Evolutionary conservation across 2,797 vertebrate genomes (phyloP), one percentile per base, ranked within the genome.

Genomic region (Clarias platycephalus): DNA sequence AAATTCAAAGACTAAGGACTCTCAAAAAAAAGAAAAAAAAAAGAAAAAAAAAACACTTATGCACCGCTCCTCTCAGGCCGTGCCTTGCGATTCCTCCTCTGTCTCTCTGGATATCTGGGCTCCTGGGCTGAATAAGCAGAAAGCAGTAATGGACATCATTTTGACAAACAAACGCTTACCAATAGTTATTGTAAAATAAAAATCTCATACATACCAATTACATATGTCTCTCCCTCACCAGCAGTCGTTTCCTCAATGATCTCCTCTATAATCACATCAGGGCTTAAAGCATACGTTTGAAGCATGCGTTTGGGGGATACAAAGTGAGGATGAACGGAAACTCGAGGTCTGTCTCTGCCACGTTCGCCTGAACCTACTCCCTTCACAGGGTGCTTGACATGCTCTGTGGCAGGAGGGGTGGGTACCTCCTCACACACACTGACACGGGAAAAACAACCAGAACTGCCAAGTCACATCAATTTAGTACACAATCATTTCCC

Each of bases 261-360:
- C 37, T 87, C 87, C n/a, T 89, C 87, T 49, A 87, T 85, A 58
- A 89, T 81, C 13, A 86, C 71, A 62, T 81, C 83, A 72, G 86
- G 87, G 22, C 74, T 85, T 63, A 3, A 1, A 26, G 34, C 4
- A 26, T 1, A 49, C 12, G 9, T 49, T 12, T 49, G 44, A 49
- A 13, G 49, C 62, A 20, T 55, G 15, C n/a, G 37, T 81, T 67
- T 81, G 15, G 13, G 57, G 7, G 57, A 34, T 28, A 37, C 24
- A 20, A 15, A 40, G 53, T 4, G 20, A 53, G 57, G 62, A 63
- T 63, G 55, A 5, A 31, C 31, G 3, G 60, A 53, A 2, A 24
- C 9, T 70, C 3, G 64, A 62, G 71, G 71, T 28, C 10, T 28
- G 49, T 40, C 37, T 34, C 72, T 53, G 53, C 26, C n/a, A 18